Evolutionary conservation across 2,888 invertebrate genomes (phyloP).

Genomic region (Xanthia icteritia): DNA sequence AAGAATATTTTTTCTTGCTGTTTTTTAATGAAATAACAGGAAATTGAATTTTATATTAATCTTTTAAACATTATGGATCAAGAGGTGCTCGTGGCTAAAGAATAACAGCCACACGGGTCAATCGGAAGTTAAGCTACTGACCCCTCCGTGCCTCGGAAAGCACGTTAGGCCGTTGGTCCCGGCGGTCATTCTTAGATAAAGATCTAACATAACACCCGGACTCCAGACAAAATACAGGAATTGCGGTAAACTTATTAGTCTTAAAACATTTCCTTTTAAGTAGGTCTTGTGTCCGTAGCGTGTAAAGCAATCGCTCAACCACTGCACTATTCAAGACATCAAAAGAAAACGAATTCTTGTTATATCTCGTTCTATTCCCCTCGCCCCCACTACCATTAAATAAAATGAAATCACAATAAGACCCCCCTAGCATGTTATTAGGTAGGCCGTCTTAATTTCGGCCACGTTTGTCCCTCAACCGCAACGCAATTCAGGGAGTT

Average conservation of each 20-base stretch:
- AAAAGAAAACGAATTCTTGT: not conserved
- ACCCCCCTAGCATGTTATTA: conserved; percentile 1
- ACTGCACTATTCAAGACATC: not conserved
- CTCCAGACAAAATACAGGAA: not conserved
- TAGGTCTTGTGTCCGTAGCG: not conserved
- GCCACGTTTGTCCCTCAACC: conserved; percentile 25
- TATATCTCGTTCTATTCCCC: not conserved
- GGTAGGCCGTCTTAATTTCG: conserved; percentile 38
- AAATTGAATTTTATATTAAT: not conserved
- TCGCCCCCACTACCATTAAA: conserved; percentile 16
- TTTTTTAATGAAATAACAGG: not conserved
- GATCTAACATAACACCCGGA: not conserved
- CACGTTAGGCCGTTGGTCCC: too few species aligned
- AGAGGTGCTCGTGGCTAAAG: not conserved
- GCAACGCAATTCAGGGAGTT: conserved; percentile 34
- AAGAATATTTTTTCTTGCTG: not conserved
- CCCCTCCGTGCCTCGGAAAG: not conserved
- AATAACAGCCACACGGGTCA: not conserved
- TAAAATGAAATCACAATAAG: conserved; percentile 36
- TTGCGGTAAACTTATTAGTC: not conserved
- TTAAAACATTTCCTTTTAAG: not conserved
- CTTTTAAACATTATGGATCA: not conserved
- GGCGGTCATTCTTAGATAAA: not conserved
- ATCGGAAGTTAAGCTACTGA: not conserved
- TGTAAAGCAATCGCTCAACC: not conserved